Conservation (phyloP, 2,797 vertebrate genomes). For the Galagoides demidoff region DNA sequence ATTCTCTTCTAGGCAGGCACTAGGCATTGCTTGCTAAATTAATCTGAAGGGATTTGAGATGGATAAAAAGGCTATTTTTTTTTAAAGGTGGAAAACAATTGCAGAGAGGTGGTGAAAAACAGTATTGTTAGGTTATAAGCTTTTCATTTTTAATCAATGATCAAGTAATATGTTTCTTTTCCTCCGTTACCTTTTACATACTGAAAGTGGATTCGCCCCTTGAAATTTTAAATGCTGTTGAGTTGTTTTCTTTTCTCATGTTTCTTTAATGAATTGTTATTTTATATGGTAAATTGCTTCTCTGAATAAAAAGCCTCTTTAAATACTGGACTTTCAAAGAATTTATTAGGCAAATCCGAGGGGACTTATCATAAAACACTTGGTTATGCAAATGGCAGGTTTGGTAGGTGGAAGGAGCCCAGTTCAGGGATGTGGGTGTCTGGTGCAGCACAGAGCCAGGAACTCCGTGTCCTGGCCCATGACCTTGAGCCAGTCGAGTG, state of each 20-base stretch:
- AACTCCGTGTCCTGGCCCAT: neutral
- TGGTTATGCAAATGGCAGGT: conserved; percentile 87
- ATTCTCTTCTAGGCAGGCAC: conserved; percentile 91
- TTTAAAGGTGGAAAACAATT: conserved; percentile 83
- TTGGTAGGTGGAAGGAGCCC: conserved; percentile 54
- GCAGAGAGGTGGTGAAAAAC: conserved; percentile 87
- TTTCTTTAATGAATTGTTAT: conserved; percentile 95
- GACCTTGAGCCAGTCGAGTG: conserved; percentile 36
- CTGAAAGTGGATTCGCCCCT: conserved; percentile 90
- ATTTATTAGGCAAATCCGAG: conserved; percentile 86
- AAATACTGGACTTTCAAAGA: conserved; percentile 86
- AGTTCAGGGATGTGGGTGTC: conserved; percentile 49
- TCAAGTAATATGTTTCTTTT: conserved; percentile 89
- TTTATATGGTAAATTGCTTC: conserved; percentile 89
- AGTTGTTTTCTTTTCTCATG: conserved; percentile 94
- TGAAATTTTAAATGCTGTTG: conserved; percentile 90
- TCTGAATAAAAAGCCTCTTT: conserved; percentile 91
- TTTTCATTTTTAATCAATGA: conserved; percentile 96
- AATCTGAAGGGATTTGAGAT: conserved; percentile 87
- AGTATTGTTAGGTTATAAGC: conserved; percentile 91
- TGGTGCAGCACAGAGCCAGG: neutral
- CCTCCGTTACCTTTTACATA: conserved; percentile 86
- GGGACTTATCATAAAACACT: conserved; percentile 89
- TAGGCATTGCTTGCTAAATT: conserved; percentile 91
- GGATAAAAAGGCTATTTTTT: conserved; percentile 82